Conservation (phyloP, 2,113 vertebrate genomes). For the Calidris pugnax region DNA sequence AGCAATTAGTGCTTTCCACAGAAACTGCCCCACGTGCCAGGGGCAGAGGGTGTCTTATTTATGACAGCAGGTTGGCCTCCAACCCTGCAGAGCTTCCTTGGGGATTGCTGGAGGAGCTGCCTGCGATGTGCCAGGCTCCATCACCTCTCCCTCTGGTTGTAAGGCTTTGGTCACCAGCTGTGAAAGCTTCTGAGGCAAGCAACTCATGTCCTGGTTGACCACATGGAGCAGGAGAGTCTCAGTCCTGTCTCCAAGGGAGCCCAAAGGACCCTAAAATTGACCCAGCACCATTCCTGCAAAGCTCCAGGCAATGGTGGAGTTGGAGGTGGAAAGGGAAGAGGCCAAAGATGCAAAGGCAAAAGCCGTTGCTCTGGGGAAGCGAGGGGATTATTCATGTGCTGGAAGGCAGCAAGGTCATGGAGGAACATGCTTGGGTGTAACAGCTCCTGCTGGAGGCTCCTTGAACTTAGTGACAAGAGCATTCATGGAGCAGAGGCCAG, state of each 20-base stretch:
- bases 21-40: accelerated
- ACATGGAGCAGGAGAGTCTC: not conserved
- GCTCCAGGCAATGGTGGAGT: accelerated
- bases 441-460: not conserved
- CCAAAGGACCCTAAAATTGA: not conserved
- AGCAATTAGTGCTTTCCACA: not conserved
- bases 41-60: not conserved
- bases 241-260: not conserved
- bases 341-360: not conserved
- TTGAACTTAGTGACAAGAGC: not conserved
- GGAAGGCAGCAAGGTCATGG: accelerated
- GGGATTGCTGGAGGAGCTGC: not conserved
- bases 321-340: not conserved
- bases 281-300: not conserved
- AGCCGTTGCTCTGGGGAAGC: not conserved
- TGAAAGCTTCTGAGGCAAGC: not conserved
- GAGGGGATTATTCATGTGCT: not conserved
- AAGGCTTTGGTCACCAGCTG: not conserved
- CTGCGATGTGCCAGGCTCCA: accelerated
- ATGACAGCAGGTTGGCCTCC: not conserved
- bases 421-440: not conserved
- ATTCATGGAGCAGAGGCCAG: not conserved
- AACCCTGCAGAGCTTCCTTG: not conserved
- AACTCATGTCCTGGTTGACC: not conserved
- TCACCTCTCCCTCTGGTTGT: not conserved